Conservation (phyloP, 2,797 vertebrate species). For the Aulostomus chinensis region DNA sequence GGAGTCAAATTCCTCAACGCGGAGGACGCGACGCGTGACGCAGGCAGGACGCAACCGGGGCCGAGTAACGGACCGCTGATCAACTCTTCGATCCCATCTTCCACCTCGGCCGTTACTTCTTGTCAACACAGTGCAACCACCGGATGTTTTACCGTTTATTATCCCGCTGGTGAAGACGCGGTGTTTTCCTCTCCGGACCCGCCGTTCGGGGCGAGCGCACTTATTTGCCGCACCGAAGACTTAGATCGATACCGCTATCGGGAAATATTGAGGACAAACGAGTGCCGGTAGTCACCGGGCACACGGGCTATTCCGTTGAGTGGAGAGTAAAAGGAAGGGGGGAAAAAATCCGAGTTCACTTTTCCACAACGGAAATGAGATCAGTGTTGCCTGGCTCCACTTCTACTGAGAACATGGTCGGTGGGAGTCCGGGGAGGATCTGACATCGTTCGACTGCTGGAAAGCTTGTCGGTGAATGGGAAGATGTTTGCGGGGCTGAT, state of each 20-base stretch:
- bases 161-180: too few species aligned
- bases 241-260: neutral
- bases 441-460: constrained; percentile 4
- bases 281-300: neutral
- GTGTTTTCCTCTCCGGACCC: neutral
- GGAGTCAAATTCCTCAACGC: constrained; percentile 80
- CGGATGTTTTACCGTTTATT: too few species aligned
- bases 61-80: constrained; percentile 45
- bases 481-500: constrained; percentile 80
- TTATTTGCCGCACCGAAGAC: too few species aligned
- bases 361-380: constrained; percentile 75
- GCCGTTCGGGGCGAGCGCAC: constrained; percentile 14
- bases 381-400: constrained; percentile 45
- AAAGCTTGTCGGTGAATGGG: neutral
- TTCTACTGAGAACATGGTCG: constrained; percentile 59
- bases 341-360: constrained; percentile 26
- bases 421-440: constrained; percentile 21
- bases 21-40: constrained; percentile 62
- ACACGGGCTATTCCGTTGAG: too few species aligned
- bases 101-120: neutral
- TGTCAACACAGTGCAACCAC: neutral
- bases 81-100: constrained; percentile 6
- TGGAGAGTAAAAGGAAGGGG: too few species aligned
- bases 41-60: constrained; percentile 51
- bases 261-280: constrained; percentile 1